Base-by-base conservation (phyloP, 2,888 invertebrate genomes). In the Pristionchus maxplancki region DNA sequence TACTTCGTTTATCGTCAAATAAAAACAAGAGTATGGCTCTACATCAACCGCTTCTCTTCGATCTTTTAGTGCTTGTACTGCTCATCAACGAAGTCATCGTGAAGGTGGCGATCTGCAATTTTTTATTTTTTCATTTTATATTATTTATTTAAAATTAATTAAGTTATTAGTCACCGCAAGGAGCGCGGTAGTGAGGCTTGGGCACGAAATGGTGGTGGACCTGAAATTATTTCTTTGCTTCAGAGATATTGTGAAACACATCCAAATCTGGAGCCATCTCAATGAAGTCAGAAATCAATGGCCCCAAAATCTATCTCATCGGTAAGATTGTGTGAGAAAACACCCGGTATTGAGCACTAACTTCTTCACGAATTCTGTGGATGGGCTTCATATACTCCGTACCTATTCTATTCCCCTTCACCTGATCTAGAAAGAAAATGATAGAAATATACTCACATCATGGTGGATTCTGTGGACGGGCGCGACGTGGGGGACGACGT, bases 141-240 rank as follows among this genome's bases (percentile, higher is more conserved):
- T 64, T 64, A 64, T n/a, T 64, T 62, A 62, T 24, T 64, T n/a
- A n/a, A 11, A n/a, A 64, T n/a, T n/a, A n/a, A 64, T n/a, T 64
- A 64, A 50, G 24, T 28, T n/a, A 64, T 6, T 64, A 64, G n/a
- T 64, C 24, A 78, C 78, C n/a, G 78, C 78, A 78, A 78, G 78
- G 78, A n/a, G 40, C 44, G 78, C 78, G 78, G 48, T 78, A 78
- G 78, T 78, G 78, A 11, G 78, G 78, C 78, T 44, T 78, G 78
- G 78, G 78, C 40, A 44, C 44, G 44, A 78, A 78, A 48, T 78
- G 78, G 78, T 78, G 78, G 78, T 78, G 78, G 3, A 78, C 78
- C 78, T 78, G 78, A 11, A 78, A 74, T 40, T 4, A 11, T 28
- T n/a, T n/a, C 24, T 64, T 31, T 31, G 64, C 64, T 11, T n/a